A percentile compares a stretch with the other conserved stretches of the same genome.
Evolutionary conservation across 2,888 invertebrate genomes (phyloP).

Genomic region (Eustalomyia histrio): DNA sequence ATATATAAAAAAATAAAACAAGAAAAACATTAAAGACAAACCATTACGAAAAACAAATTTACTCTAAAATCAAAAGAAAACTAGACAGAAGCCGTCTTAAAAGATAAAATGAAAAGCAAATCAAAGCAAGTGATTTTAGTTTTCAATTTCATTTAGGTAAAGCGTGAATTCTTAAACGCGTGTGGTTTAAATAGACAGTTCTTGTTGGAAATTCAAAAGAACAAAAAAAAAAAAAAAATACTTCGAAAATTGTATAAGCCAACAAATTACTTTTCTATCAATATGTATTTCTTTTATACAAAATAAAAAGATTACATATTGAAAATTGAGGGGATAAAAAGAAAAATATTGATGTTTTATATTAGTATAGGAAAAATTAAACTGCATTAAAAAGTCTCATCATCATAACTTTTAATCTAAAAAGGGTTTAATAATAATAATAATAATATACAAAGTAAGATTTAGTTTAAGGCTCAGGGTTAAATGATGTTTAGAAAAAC

Average conservation of each 20-base stretch:
- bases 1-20: background rate
- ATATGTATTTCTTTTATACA: background rate
- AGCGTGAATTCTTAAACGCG: constrained; percentile 40
- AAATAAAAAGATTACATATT: background rate
- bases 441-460: background rate
- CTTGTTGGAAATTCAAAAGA: background rate
- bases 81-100: background rate
- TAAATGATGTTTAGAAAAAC: constrained; percentile 3
- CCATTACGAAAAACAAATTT: background rate
- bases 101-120: background rate
- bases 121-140: background rate
- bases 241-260: background rate
- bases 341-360: background rate
- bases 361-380: background rate
- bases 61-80: constrained; percentile 1
- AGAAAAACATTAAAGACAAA: background rate
- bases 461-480: background rate
- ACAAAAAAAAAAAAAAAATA: background rate
- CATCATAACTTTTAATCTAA: background rate
- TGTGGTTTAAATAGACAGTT: constrained; percentile 18
- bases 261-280: constrained; percentile 4
- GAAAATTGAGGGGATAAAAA: background rate
- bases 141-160: constrained; percentile 1
- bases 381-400: background rate
- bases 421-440: background rate